phyloP scores from a whole-genome alignment of 2,113 vertebrate species.

The Recurvirostra avosetta region DNA sequence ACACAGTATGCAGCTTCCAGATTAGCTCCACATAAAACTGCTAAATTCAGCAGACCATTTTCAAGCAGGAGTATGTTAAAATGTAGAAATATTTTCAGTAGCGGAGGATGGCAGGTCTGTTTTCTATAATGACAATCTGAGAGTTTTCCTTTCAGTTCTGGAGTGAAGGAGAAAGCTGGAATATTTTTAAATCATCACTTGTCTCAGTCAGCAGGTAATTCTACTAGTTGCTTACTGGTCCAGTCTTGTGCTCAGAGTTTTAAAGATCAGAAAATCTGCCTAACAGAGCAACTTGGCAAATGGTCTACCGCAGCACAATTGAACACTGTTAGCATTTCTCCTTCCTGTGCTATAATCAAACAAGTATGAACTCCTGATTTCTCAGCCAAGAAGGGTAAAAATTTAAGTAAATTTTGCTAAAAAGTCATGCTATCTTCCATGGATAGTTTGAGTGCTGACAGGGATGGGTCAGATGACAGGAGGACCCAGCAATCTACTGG shows the following conservation, averaged over 20 bases:
- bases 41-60: slow-evolving; percentile 10
- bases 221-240: neutral
- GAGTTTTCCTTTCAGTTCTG: neutral
- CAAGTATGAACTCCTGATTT: neutral
- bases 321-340: neutral
- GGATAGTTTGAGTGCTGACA: neutral
- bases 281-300: neutral
- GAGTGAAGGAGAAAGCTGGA: neutral
- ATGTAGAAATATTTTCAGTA: neutral
- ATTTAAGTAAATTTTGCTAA: neutral
- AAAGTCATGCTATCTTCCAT: neutral
- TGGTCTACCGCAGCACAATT: neutral
- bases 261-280: neutral
- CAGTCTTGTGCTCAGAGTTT: neutral
- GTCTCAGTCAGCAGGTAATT: slow-evolving; percentile 3
- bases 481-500: neutral
- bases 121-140: slow-evolving; percentile 41
- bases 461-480: neutral
- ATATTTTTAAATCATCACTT: neutral
- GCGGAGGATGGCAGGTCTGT: neutral
- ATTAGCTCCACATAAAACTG: neutral
- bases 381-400: neutral
- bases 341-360: neutral
- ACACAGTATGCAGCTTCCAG: neutral
- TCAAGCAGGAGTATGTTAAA: neutral